These are phyloP conservation scores for Zosterops japonicus DNA, from an alignment of 2,113 vertebrate genomes.

Conservation along the genomic window DNA sequence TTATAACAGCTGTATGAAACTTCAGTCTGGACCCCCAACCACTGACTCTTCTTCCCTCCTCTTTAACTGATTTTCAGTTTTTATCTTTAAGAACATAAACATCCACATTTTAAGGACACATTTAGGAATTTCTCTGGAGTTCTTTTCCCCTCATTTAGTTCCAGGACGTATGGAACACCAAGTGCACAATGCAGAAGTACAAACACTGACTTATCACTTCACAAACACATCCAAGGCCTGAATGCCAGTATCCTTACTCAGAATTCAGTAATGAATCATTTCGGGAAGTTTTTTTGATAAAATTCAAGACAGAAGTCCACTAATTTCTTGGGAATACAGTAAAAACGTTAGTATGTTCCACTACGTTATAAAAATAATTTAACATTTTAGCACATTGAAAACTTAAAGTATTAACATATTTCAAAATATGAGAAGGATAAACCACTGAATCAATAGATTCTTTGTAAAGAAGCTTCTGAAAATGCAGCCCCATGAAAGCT, in stretches of 20 bases:
- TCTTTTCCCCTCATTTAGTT: neutral
- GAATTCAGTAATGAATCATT: neutral
- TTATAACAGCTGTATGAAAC: neutral
- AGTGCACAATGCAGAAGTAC: rapidly evolving
- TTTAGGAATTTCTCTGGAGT: neutral
- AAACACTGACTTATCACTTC: neutral
- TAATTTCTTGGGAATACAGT: neutral
- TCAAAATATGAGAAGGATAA: neutral
- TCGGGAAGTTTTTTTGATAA: too few species aligned
- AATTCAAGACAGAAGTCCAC: neutral
- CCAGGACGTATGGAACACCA: neutral
- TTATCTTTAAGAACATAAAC: neutral
- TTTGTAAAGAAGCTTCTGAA: neutral
- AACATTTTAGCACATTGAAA: neutral
- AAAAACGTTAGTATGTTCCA: neutral
- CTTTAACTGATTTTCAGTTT: neutral
- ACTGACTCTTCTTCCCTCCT: neutral
- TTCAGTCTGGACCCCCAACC: neutral
- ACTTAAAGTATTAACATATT: rapidly evolving
- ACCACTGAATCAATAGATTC: neutral
- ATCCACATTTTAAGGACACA: neutral
- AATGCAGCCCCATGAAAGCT: rapidly evolving
- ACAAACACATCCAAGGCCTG: rapidly evolving
- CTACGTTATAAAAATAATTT: neutral
- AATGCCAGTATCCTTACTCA: neutral